Conservation (phyloP, 2,113 vertebrate genomes). For the Pachypanchax playfairii region DNA sequence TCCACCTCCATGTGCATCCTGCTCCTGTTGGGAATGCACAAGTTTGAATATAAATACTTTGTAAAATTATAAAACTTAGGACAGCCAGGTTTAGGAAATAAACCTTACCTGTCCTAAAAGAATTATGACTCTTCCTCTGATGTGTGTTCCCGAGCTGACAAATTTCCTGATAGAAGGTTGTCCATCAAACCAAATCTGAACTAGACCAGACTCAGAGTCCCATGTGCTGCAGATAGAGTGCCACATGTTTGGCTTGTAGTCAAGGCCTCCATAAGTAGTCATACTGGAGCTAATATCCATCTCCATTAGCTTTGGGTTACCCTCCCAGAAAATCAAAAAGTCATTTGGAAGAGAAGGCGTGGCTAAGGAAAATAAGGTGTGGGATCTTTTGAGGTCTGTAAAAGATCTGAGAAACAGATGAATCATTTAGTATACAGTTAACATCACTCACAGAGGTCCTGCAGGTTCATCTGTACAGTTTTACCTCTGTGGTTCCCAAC, state of each 20-base stretch:
- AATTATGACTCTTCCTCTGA: conserved; percentile 28
- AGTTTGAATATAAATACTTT: not conserved
- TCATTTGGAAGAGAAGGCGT: conserved; percentile 15
- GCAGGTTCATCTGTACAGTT: not conserved
- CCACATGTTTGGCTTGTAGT: conserved; percentile 65
- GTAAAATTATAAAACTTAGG: not conserved
- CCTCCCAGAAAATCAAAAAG: conserved; percentile 57
- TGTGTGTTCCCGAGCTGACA: not conserved
- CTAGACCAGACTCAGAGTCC: conserved; percentile 54
- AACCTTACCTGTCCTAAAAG: conserved; percentile 66
- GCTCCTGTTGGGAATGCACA: conserved; percentile 21
- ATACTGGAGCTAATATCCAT: conserved; percentile 1
- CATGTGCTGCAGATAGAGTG: conserved; percentile 68
- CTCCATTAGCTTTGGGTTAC: conserved; percentile 13
- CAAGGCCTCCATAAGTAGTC: not conserved
- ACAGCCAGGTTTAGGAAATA: not conserved
- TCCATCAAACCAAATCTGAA: conserved; percentile 67
- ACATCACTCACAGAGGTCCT: not conserved
- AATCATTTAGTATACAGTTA: not conserved
- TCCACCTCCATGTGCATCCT: conserved; percentile 49
- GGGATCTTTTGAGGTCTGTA: conserved; percentile 62
- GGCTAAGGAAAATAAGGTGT: conserved; percentile 61
- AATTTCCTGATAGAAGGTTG: conserved; percentile 31
- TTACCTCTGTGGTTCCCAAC: no score
- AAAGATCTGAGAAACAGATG: conserved; percentile 44